Evolutionary conservation across 2,797 vertebrate genomes (phyloP), one percentile per base, ranked within the genome.

Genomic region (Pogoniulus pusillus): DNA sequence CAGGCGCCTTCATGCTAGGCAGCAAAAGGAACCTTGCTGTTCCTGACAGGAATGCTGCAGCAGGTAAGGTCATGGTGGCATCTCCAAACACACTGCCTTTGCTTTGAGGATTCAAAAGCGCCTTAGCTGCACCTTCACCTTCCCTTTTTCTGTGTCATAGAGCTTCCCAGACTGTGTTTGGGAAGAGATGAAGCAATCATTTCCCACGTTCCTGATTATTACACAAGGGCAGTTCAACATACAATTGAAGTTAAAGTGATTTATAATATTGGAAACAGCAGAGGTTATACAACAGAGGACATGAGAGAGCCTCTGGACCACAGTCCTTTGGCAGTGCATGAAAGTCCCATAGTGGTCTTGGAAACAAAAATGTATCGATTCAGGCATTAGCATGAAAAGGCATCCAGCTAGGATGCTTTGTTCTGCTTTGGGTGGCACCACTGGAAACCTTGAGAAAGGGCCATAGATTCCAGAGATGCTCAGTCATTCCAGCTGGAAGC

Each of bases 341-440:
- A 95, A 95, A 95, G 94, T 35, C 82, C 66, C 83, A 0, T 72
- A 90, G 89, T 57, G 65, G 73, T 89, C 76, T 93, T 93, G 93
- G 94, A 92, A 93, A 90, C 0, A 92, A 93, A 90, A 93, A 90
- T 0, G 0, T 74, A 90, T 75, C 78, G 94, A 83, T 91, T 85
- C 63, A 17, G 70, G 84, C 86, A 90, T 89, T 93, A 93, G 70
- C 66, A 78, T 60, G 66, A 93, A 93, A 93, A 91, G 76, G 32
- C 70, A 58, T 90, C 88, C 90, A 95, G 77, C 79, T 87, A 87
- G 39, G 85, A 69, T 75, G 51, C 72, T 91, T 80, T 87, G 84
- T 87, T 94, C 79, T 95, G 59, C 16, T 85, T 78, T 64, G 86
- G 91, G 94, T 92, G 93, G 90, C 91, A 92, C 77, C 53, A 29